A percentile compares a stretch with the other conserved stretches of the same genome.
phyloP scores from a whole-genome alignment of 2,113 vertebrate species.

The Pitta sordida region DNA sequence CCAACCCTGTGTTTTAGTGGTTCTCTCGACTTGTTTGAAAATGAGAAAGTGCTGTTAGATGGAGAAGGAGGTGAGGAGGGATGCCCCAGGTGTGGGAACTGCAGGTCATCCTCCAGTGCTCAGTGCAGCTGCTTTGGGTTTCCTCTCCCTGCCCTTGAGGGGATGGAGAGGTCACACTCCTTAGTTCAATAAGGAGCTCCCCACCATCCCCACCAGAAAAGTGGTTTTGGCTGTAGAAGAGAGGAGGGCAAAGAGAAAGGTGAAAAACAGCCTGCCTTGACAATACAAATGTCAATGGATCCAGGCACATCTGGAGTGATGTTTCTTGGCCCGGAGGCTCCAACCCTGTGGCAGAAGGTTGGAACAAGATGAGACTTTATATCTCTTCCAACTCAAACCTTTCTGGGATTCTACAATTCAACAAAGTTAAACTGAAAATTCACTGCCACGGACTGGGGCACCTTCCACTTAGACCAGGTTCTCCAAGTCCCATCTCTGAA shows the following conservation, averaged over 20 bases:
- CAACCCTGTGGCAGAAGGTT: background rate
- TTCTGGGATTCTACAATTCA: background rate
- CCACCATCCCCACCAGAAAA: background rate
- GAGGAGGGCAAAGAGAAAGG: background rate
- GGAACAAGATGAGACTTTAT: background rate
- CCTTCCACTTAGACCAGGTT: background rate
- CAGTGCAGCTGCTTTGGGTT: rapidly evolving
- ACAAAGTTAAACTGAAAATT: background rate
- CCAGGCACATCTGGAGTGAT: rapidly evolving
- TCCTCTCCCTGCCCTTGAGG: background rate
- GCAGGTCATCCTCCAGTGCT: background rate
- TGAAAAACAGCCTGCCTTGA: background rate
- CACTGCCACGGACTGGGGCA: background rate
- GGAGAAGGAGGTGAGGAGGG: background rate
- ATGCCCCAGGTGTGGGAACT: background rate
- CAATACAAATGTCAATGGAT: rapidly evolving
- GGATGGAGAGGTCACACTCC: background rate
- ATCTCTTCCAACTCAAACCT: background rate
- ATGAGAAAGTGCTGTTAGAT: background rate
- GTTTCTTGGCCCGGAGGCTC: background rate
- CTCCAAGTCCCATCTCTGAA: background rate
- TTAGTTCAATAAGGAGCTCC: background rate
- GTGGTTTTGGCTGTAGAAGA: background rate
- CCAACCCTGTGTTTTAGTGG: background rate
- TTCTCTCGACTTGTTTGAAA: background rate